phyloP scores from a whole-genome alignment of 2,113 vertebrate species.

The Rhineura floridana region DNA sequence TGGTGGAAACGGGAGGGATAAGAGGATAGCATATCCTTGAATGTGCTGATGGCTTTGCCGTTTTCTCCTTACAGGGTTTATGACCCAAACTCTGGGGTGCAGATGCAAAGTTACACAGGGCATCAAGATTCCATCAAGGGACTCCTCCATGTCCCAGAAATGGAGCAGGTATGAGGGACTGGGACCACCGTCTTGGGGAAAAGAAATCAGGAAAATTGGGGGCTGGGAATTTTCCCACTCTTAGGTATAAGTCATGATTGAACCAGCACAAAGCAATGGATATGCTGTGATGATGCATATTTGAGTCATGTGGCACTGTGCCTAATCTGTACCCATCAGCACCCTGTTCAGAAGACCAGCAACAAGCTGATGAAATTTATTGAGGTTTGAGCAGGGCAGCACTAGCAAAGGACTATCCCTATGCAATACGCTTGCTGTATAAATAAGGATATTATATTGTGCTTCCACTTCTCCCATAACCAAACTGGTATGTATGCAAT shows the following conservation, averaged over 20 bases:
- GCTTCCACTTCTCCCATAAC: not conserved
- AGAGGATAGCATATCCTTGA: not conserved
- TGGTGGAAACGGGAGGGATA: not conserved
- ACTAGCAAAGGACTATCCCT: not conserved
- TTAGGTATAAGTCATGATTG: not conserved
- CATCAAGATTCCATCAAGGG: conserved; percentile 56
- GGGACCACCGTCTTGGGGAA: too few relatives aligned
- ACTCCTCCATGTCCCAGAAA: conserved; percentile 59
- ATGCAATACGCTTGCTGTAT: not conserved
- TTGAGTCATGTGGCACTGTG: not conserved
- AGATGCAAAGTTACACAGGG: conserved; percentile 54
- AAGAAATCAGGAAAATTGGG: not conserved
- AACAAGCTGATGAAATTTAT: not conserved
- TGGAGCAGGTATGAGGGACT: conserved; percentile 44
- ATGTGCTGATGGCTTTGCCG: not conserved
- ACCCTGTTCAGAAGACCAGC: not conserved
- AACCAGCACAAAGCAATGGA: not conserved
- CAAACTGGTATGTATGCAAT: not conserved
- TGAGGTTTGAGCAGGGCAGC: not conserved
- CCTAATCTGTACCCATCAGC: not conserved
- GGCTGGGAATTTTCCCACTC: not conserved
- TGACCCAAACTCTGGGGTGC: conserved; percentile 41
- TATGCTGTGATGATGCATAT: not conserved
- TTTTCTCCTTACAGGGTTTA: conserved; percentile 50
- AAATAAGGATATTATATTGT: not conserved